A percentile compares a stretch with the other conserved stretches of the same genome.
phyloP scores from a whole-genome alignment of 2,797 vertebrate species.

The Aplochiton taeniatus region DNA sequence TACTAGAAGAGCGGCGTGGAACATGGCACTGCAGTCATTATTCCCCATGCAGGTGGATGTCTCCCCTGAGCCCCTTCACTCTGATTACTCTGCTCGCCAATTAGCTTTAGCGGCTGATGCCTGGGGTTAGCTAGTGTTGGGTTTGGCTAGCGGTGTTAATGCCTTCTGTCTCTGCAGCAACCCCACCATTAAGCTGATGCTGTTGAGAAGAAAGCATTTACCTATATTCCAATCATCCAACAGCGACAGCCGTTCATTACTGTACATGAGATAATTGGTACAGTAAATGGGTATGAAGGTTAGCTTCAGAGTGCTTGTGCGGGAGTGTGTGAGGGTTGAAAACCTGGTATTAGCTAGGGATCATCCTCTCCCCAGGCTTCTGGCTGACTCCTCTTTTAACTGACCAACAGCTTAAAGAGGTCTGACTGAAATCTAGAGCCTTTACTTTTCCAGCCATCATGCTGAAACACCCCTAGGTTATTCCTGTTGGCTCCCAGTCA shows the following conservation, averaged over 20 bases:
- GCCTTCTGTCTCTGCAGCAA: conserved; percentile 77
- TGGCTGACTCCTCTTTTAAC: conserved; percentile 23
- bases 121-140: conserved; percentile 45
- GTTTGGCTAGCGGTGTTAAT: conserved; percentile 77
- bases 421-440: background rate
- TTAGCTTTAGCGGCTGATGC: conserved; percentile 85
- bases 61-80: conserved; percentile 81
- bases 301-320: background rate
- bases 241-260: too few species aligned
- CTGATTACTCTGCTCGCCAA: conserved; percentile 81
- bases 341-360: conserved; percentile 20
- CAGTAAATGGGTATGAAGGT: background rate
- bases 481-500: background rate
- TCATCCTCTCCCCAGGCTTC: conserved; percentile 25
- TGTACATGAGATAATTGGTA: background rate
- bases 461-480: background rate
- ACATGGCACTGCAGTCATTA: conserved; percentile 35
- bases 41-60: conserved; percentile 65
- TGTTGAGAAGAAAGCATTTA: conserved; percentile 72
- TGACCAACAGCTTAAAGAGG: conserved; percentile 14
- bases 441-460: conserved; percentile 7
- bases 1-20: conserved; percentile 42
- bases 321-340: conserved; percentile 7
- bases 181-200: conserved; percentile 76
- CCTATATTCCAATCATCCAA: too few species aligned